These are phyloP conservation scores for Dallia pectoralis DNA, from an alignment of 2,797 vertebrate genomes.

Conservation along the genomic window DNA sequence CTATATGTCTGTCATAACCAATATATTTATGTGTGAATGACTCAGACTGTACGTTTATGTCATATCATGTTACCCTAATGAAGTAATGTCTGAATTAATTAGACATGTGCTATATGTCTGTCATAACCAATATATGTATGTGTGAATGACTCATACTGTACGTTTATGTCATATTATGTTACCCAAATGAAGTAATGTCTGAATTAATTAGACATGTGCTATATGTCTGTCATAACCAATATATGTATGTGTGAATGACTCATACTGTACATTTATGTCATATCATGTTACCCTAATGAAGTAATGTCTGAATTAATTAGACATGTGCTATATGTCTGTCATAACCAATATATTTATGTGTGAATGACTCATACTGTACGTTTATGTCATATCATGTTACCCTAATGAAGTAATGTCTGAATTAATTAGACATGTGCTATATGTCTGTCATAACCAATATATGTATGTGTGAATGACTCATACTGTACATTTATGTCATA, in stretches of 20 bases:
- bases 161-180: slow-evolving; percentile 51
- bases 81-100: slow-evolving; percentile 25
- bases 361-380: slow-evolving; percentile 16
- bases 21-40: slow-evolving; percentile 31
- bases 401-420: slow-evolving; percentile 36
- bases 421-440: background rate
- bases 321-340: slow-evolving; percentile 12
- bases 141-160: slow-evolving; percentile 1
- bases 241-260: slow-evolving; percentile 28
- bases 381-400: slow-evolving; percentile 50
- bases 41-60: slow-evolving; percentile 46
- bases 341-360: slow-evolving; percentile 39
- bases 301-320: slow-evolving; percentile 22
- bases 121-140: slow-evolving; percentile 41
- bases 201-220: background rate
- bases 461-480: slow-evolving; percentile 23
- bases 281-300: slow-evolving; percentile 36
- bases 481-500: slow-evolving; percentile 47
- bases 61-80: slow-evolving; percentile 37
- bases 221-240: slow-evolving; percentile 32
- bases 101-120: background rate
- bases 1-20: slow-evolving; percentile 28
- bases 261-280: slow-evolving; percentile 47
- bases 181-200: slow-evolving; percentile 39
- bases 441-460: slow-evolving; percentile 35